Percentiles rank a stretch among this genome's conserved stretches.
Conservation (phyloP, 2,113 vertebrate species). For the Dicerorhinus sumatrensis region DNA sequence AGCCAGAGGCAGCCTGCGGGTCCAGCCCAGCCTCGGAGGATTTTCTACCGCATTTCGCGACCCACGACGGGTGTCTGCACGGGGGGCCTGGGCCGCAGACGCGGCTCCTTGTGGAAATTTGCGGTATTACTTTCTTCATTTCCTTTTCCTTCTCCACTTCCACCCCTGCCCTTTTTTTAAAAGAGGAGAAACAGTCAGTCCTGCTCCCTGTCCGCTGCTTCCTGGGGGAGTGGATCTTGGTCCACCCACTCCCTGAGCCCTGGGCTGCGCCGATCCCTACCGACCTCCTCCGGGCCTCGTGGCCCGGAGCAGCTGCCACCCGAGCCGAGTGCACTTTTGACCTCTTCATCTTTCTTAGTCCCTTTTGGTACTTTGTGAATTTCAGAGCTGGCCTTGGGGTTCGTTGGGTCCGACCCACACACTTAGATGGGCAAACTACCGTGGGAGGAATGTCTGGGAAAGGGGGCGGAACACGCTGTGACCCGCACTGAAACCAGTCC, state of each 20-base stretch:
- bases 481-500: neutral
- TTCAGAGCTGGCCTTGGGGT: neutral
- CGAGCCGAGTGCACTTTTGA: neutral
- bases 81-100: neutral
- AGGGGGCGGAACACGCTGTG: accelerated
- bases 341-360: neutral
- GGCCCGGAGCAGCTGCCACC: neutral
- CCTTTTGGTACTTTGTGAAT: neutral
- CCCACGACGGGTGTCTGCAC: neutral
- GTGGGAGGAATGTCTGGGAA: neutral
- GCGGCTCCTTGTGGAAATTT: neutral
- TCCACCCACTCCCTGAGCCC: neutral
- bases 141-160: neutral
- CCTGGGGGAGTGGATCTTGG: neutral
- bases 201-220: accelerated
- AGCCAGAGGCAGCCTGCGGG: accelerated
- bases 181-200: neutral
- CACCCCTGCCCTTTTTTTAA: neutral
- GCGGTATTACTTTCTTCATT: neutral
- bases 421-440: neutral
- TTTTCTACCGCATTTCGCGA: accelerated
- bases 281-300: accelerated
- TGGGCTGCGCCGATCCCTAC: neutral
- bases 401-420: too few species aligned
- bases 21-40: neutral